Percentiles rank a stretch among this genome's conserved stretches.
Evolutionary conservation across 2,113 vertebrate genomes (phyloP).

Genomic region (Capreolus pygargus): DNA sequence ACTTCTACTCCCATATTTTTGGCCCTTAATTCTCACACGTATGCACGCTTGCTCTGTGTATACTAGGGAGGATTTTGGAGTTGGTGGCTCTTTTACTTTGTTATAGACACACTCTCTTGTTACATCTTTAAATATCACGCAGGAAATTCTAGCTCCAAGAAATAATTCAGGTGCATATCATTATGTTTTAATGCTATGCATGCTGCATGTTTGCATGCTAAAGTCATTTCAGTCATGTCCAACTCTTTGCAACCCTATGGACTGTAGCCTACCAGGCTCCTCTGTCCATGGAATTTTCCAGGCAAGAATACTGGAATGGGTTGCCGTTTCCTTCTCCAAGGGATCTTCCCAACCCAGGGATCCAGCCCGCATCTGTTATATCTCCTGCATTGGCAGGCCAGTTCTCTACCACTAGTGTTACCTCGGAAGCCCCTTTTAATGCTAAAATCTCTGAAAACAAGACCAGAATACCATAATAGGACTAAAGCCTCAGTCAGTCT

Average conservation of each 20-base stretch:
- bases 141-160: neutral
- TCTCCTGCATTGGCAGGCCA: rapidly evolving
- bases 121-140: neutral
- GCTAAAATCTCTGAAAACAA: neutral
- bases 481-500: neutral
- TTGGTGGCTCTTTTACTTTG: neutral
- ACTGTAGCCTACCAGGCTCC: neutral
- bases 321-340: neutral
- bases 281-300: neutral
- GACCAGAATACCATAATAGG: neutral
- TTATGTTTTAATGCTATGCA: neutral
- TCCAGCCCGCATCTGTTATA: rapidly evolving
- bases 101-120: neutral
- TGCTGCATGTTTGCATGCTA: neutral
- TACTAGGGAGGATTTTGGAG: neutral
- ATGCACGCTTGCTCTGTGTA: neutral
- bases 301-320: neutral
- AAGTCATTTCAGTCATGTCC: neutral
- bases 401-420: neutral
- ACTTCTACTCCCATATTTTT: neutral
- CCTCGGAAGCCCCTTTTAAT: neutral
- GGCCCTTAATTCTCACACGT: neutral
- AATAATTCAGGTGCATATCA: neutral
- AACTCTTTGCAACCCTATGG: neutral
- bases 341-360: neutral